phyloP scores from a whole-genome alignment of 2,797 vertebrate species.

The Furcifer pardalis region DNA sequence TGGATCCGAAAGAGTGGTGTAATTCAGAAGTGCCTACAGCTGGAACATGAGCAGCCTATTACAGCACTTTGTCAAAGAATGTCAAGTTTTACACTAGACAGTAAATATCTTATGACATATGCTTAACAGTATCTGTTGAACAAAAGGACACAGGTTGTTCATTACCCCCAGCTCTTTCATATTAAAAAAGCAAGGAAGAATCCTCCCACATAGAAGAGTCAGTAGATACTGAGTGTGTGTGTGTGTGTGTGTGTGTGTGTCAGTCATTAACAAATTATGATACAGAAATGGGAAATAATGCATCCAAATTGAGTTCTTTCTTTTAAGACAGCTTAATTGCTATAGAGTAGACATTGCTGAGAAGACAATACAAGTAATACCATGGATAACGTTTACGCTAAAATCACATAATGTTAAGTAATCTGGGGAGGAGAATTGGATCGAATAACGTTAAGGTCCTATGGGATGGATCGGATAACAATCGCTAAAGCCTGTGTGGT shows the following conservation, averaged over 20 bases:
- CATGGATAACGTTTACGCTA: no score
- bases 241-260: neutral
- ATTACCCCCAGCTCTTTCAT: neutral
- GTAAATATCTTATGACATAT: neutral
- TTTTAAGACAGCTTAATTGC: neutral
- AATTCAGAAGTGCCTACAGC: neutral
- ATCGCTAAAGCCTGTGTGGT: no score
- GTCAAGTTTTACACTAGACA: neutral
- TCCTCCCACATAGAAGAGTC: neutral
- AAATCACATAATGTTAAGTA: no score
- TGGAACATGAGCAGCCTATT: neutral
- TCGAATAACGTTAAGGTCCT: no score
- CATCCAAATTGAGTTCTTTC: constrained; percentile 7
- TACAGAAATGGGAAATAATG: neutral
- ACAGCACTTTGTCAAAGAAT: neutral
- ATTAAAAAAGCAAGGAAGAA: neutral
- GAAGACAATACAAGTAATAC: no score
- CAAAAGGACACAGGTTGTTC: neutral
- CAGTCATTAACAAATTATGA: neutral
- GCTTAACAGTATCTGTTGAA: neutral
- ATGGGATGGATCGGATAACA: no score
- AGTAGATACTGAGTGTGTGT: neutral
- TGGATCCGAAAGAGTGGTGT: neutral
- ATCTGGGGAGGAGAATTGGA: no score
- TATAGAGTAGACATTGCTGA: neutral